Conservation (phyloP, 2,797 vertebrate species). For the Paguma larvata region DNA sequence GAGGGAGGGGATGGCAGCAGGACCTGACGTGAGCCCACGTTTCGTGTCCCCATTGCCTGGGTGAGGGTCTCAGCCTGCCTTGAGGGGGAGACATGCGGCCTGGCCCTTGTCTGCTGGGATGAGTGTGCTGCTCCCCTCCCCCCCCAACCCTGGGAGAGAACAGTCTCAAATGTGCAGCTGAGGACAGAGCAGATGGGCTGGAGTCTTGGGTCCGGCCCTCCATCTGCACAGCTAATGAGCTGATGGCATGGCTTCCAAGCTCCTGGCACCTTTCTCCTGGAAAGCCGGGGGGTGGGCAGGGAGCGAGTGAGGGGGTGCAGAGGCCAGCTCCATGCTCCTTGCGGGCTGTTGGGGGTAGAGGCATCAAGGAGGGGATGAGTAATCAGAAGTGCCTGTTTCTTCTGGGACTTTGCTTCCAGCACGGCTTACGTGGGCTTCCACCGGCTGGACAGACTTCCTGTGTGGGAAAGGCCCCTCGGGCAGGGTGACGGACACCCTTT, state of each 20-base stretch:
- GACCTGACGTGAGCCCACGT: neutral
- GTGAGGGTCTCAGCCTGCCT: neutral
- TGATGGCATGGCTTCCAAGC: neutral
- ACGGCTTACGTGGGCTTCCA: neutral
- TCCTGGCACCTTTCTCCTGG: slow-evolving; percentile 30
- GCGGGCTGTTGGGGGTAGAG: neutral
- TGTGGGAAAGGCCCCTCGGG: neutral
- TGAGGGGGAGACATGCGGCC: fast-evolving
- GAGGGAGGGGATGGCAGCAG: fast-evolving
- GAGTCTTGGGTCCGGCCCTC: slow-evolving; percentile 49
- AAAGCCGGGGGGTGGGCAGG: neutral
- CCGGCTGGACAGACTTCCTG: neutral
- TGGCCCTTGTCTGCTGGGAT: neutral
- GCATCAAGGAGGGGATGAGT: neutral
- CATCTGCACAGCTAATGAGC: slow-evolving; percentile 71
- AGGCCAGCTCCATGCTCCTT: fast-evolving
- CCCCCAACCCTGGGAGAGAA: neutral
- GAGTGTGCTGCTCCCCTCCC: neutral
- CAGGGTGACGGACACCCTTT: neutral
- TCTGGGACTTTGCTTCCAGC: neutral
- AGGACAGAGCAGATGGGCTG: slow-evolving; percentile 62
- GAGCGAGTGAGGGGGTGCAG: neutral
- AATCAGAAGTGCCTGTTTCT: neutral
- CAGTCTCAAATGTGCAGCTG: neutral
- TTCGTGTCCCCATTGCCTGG: neutral